Percentiles rank a stretch among this genome's conserved stretches.
Evolutionary conservation across 2,113 vertebrate genomes (phyloP).

Genomic region (Orientallactaga bullata): DNA sequence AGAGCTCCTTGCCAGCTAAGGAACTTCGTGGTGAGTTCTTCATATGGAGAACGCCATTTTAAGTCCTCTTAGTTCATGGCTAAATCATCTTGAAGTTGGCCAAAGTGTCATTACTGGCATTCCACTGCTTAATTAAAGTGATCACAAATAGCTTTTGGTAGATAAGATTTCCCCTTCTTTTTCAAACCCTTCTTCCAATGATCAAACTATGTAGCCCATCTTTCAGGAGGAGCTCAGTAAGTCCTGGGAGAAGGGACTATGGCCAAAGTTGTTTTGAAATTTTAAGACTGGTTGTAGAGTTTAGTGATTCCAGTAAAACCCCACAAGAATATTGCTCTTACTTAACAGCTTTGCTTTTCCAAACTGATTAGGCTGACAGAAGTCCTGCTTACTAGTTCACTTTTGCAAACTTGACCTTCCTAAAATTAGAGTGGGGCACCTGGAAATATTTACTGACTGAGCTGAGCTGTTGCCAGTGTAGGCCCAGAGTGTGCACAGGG

Average conservation of each 20-base stretch:
- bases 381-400: constrained; percentile 80
- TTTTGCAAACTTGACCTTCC: constrained; percentile 83
- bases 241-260: constrained; percentile 65
- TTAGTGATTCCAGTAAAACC: constrained; percentile 61
- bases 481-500: constrained; percentile 63
- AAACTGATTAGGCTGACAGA: constrained; percentile 76
- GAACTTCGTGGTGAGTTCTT: constrained; percentile 75
- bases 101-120: constrained; percentile 55
- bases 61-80: constrained; percentile 72
- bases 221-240: constrained; percentile 65
- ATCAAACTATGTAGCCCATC: constrained; percentile 30
- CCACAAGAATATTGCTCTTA: constrained; percentile 76
- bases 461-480: constrained; percentile 75
- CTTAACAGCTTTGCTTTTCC: constrained; percentile 78
- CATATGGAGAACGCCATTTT: constrained; percentile 74
- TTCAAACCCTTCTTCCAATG: constrained; percentile 37
- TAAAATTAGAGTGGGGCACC: constrained; percentile 83
- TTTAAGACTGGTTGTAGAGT: constrained; percentile 59
- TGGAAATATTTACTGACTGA: constrained; percentile 85
- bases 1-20: constrained; percentile 83
- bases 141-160: constrained; percentile 61
- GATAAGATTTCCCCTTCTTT: constrained; percentile 28
- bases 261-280: constrained; percentile 45
- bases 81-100: constrained; percentile 62
- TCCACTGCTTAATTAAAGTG: constrained; percentile 31